Evolutionary conservation across 2,113 vertebrate species (phyloP).

Genomic region (Phycodurus eques): DNA sequence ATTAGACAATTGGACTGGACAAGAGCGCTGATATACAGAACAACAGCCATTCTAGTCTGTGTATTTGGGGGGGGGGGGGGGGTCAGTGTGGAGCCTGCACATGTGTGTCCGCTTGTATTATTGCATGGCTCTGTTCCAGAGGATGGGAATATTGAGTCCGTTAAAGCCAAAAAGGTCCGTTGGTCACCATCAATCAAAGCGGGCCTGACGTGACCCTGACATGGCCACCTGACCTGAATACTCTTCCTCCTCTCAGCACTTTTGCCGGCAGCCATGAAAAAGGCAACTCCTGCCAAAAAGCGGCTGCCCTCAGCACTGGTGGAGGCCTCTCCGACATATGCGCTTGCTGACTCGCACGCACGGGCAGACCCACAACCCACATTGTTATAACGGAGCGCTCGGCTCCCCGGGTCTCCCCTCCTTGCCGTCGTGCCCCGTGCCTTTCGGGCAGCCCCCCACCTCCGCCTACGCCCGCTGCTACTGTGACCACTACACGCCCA

Average conservation of each 20-base stretch:
- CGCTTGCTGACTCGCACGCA: slow-evolving; percentile 32
- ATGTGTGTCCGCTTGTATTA: too few species aligned
- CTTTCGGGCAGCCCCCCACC: not conserved
- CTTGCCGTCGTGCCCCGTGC: slow-evolving; percentile 1
- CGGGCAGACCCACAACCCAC: not conserved
- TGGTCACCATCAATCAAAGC: slow-evolving; percentile 56
- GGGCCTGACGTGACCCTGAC: slow-evolving; percentile 37
- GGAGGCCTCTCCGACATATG: slow-evolving; percentile 26
- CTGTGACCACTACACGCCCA: slow-evolving; percentile 27
- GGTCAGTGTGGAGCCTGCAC: too few species aligned
- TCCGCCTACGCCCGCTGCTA: not conserved
- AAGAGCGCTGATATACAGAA: too few species aligned
- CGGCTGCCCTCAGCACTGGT: slow-evolving; percentile 50
- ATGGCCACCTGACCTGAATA: slow-evolving; percentile 6
- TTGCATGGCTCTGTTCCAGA: too few species aligned
- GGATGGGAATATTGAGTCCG: slow-evolving; percentile 8
- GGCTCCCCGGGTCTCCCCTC: slow-evolving; percentile 5
- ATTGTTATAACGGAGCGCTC: slow-evolving; percentile 13
- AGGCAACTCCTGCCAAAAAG: slow-evolving; percentile 45
- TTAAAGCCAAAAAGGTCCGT: slow-evolving; percentile 36
- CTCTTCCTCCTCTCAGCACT: not conserved
- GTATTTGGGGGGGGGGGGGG: too few species aligned
- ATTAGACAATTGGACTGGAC: too few species aligned
- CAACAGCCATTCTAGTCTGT: too few species aligned
- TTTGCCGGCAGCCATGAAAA: slow-evolving; percentile 21